Evolutionary conservation across 2,113 vertebrate species (phyloP).

Genomic region (Alethe castanea): DNA sequence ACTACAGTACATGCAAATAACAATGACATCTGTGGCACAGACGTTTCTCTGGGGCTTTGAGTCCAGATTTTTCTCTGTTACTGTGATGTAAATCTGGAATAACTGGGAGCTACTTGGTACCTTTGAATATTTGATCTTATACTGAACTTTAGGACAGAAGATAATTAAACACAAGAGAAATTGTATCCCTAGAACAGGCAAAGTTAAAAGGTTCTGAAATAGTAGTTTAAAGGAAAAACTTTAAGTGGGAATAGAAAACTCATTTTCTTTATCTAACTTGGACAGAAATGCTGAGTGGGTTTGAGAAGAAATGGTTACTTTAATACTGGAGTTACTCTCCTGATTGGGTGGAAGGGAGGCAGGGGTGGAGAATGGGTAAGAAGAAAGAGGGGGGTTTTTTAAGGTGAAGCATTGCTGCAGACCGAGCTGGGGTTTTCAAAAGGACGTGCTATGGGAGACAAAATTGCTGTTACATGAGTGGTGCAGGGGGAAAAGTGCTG

Average conservation of each 20-base stretch:
- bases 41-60: neutral
- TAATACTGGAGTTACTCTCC: neutral
- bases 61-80: neutral
- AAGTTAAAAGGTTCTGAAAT: neutral
- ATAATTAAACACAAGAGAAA: neutral
- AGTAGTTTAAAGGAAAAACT: neutral
- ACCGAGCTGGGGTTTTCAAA: neutral
- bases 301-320: neutral
- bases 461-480: neutral
- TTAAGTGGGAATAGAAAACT: neutral
- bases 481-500: neutral
- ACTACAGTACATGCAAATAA: neutral
- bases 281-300: neutral
- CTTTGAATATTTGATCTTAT: neutral
- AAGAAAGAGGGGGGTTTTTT: neutral
- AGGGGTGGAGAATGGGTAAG: neutral
- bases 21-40: neutral
- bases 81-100: neutral
- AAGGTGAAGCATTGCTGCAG: neutral
- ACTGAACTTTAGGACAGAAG: neutral
- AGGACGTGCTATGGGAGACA: neutral
- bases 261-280: neutral
- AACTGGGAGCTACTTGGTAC: neutral
- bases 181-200: rapidly evolving
- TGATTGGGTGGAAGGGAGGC: neutral